phyloP scores from a whole-genome alignment of 2,113 vertebrate genomes.

The Hemibates koningsi region DNA sequence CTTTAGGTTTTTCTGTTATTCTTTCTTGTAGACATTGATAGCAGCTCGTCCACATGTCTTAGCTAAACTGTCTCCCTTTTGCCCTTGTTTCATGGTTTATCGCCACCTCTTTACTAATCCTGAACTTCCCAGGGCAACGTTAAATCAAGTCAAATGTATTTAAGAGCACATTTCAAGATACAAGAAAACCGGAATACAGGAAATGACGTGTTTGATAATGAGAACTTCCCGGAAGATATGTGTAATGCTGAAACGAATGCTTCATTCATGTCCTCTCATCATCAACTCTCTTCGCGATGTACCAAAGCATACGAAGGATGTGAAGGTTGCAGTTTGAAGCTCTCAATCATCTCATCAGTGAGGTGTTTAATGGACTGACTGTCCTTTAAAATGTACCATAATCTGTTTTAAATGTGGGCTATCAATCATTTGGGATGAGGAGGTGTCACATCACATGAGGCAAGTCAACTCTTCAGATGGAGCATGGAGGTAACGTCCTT shows the following conservation, averaged over 20 bases:
- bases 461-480: constrained; percentile 15
- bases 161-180: not conserved
- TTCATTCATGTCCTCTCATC: not conserved
- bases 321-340: not conserved
- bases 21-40: not conserved
- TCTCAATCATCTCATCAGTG: constrained; percentile 2
- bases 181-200: not conserved
- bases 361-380: constrained; percentile 8
- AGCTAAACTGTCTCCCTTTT: not conserved
- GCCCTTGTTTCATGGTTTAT: not conserved
- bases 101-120: not conserved
- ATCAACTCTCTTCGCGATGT: not conserved
- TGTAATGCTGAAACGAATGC: not conserved
- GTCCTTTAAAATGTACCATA: not conserved
- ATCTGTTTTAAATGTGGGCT: constrained; percentile 16
- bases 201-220: not conserved
- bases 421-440: constrained; percentile 10
- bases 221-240: not conserved
- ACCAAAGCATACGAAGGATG: not conserved
- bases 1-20: not conserved
- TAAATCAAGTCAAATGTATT: not conserved
- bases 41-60: not conserved
- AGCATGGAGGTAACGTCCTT: constrained; percentile 31
- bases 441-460: not conserved
- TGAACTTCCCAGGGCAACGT: not conserved